Evolutionary conservation across 2,888 invertebrate species (phyloP).

Genomic region (Tiliacea citrago): DNA sequence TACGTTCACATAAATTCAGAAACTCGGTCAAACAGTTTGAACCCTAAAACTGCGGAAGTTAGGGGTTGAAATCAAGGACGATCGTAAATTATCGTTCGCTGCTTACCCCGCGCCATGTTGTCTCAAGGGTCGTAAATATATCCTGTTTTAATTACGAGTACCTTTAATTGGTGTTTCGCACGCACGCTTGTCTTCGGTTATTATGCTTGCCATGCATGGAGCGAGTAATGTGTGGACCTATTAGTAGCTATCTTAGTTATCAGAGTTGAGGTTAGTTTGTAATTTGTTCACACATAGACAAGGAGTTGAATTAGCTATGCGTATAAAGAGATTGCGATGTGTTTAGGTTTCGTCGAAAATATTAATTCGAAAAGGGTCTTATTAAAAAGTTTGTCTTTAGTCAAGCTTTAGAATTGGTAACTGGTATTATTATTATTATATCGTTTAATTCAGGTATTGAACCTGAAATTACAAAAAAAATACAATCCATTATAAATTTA

Average conservation of each 20-base stretch:
- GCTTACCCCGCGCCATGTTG: slow-evolving; percentile 84
- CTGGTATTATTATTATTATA: no score
- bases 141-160: slow-evolving; percentile 86
- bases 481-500: no score
- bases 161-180: slow-evolving; percentile 84
- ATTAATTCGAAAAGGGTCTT: not conserved
- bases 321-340: not conserved
- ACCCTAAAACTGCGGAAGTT: slow-evolving; percentile 73
- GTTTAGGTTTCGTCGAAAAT: not conserved
- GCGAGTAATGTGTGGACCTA: slow-evolving; percentile 40
- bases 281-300: not conserved
- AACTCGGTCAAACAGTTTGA: slow-evolving; percentile 75
- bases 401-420: not conserved
- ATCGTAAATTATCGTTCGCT: slow-evolving; percentile 81
- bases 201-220: slow-evolving; percentile 61
- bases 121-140: slow-evolving; percentile 87
- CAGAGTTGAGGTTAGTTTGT: slow-evolving; percentile 1
- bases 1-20: slow-evolving; percentile 67
- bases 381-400: not conserved
- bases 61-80: slow-evolving; percentile 87
- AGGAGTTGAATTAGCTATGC: not conserved
- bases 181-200: slow-evolving; percentile 73
- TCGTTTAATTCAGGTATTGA: no score
- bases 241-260: slow-evolving; percentile 38
- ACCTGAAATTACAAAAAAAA: no score